phyloP scores from a whole-genome alignment of 2,113 vertebrate genomes.

The Galemys pyrenaicus region DNA sequence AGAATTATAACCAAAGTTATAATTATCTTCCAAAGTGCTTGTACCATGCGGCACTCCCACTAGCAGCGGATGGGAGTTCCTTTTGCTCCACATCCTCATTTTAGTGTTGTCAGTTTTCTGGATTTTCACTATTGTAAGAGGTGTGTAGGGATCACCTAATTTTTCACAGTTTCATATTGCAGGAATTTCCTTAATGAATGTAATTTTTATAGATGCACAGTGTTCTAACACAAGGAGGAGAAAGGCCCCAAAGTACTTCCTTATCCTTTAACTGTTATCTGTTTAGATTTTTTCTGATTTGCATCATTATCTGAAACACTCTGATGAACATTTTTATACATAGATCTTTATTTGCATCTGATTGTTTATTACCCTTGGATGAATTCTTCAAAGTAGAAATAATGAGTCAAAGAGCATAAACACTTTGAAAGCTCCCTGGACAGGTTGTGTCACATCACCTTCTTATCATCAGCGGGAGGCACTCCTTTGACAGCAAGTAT shows the following conservation, averaged over 20 bases:
- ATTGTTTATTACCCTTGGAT: neutral
- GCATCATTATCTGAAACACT: neutral
- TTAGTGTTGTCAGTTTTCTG: neutral
- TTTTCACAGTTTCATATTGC: neutral
- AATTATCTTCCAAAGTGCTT: neutral
- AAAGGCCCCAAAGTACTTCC: neutral
- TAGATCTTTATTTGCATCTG: neutral
- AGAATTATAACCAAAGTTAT: neutral
- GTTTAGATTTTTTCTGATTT: constrained; percentile 43
- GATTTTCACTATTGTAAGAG: neutral
- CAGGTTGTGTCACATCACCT: neutral
- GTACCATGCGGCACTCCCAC: neutral
- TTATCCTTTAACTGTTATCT: neutral
- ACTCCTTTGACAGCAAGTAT: neutral
- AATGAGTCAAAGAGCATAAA: neutral
- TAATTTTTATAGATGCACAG: constrained; percentile 8
- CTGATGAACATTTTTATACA: neutral
- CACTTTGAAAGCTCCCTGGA: neutral
- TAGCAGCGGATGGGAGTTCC: neutral
- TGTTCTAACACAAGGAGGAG: neutral
- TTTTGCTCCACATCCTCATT: neutral
- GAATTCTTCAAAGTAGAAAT: constrained; percentile 50
- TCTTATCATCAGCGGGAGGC: neutral
- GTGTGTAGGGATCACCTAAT: neutral
- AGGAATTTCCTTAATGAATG: constrained; percentile 7